These are phyloP conservation scores for Chymomyza fuscimana DNA, from an alignment of 2,888 invertebrate species.

Conservation along the genomic window DNA sequence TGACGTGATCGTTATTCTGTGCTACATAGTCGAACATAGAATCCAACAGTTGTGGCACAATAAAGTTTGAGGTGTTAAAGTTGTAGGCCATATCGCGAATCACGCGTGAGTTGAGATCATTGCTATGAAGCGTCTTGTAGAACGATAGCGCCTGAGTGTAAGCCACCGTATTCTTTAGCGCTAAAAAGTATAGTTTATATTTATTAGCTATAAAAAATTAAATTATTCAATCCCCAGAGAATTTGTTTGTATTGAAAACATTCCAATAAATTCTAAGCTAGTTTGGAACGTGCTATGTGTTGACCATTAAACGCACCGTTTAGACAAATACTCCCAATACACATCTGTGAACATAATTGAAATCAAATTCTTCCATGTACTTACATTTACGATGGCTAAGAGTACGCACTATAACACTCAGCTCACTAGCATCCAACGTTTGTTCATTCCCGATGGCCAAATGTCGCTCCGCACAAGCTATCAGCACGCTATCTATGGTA, in stretches of 20 bases:
- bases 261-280: too few species aligned
- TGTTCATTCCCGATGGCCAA: conserved; percentile 54
- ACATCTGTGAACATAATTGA: not conserved
- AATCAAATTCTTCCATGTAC: conserved; percentile 7
- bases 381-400: conserved; percentile 76
- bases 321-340: too few species aligned
- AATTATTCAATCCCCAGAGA: too few species aligned
- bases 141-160: conserved; percentile 77
- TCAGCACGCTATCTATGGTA: conserved; percentile 73
- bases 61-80: conserved; percentile 78
- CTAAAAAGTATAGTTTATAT: conserved; percentile 38
- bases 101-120: conserved; percentile 79
- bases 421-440: conserved; percentile 59
- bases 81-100: conserved; percentile 80
- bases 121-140: conserved; percentile 71
- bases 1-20: conserved; percentile 78
- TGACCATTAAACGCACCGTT: too few species aligned
- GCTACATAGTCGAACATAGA: conserved; percentile 80
- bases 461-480: conserved; percentile 74
- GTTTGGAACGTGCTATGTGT: too few species aligned
- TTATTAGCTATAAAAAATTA: too few species aligned
- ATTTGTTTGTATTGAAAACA: too few species aligned
- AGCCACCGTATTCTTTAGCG: conserved; percentile 74
- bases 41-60: conserved; percentile 80
- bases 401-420: conserved; percentile 75